phyloP scores from a whole-genome alignment of 2,113 vertebrate genomes.

The Amphilophus citrinellus region DNA sequence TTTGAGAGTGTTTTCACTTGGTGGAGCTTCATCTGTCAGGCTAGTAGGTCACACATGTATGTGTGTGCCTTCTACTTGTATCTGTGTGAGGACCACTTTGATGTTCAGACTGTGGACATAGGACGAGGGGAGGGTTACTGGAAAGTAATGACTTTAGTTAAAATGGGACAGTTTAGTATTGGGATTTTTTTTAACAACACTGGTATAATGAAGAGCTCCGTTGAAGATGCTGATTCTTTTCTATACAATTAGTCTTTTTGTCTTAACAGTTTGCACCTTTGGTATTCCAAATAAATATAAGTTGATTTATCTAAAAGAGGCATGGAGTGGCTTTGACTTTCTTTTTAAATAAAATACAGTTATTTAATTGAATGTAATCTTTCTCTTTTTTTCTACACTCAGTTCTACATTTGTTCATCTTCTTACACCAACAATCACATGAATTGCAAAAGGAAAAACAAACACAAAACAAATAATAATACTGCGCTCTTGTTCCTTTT shows the following conservation, averaged over 20 bases:
- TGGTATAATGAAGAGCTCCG: not conserved
- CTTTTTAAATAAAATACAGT: too few relatives aligned
- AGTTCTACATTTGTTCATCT: too few relatives aligned
- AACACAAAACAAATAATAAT: too few relatives aligned
- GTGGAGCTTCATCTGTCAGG: slow-evolving; percentile 14
- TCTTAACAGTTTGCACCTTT: not conserved
- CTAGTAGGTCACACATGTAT: slow-evolving; percentile 25
- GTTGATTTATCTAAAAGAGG: not conserved
- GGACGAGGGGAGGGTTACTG: not conserved
- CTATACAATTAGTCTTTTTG: not conserved
- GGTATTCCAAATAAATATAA: not conserved
- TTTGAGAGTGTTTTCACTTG: slow-evolving; percentile 20
- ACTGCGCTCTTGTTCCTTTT: too few relatives aligned
- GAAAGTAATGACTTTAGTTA: not conserved
- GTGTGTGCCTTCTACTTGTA: not conserved
- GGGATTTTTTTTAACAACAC: not conserved
- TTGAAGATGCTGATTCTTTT: not conserved
- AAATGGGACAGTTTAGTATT: not conserved
- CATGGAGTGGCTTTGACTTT: not conserved
- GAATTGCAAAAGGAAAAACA: too few relatives aligned
- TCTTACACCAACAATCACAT: too few relatives aligned
- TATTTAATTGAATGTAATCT: too few relatives aligned
- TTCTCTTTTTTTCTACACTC: too few relatives aligned
- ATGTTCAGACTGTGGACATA: not conserved
- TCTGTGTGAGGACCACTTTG: slow-evolving; percentile 11